Percentiles rank a stretch among this genome's conserved stretches.
Conservation (phyloP, 1,140 invertebrate genomes). For the Drosophila setifemur region DNA sequence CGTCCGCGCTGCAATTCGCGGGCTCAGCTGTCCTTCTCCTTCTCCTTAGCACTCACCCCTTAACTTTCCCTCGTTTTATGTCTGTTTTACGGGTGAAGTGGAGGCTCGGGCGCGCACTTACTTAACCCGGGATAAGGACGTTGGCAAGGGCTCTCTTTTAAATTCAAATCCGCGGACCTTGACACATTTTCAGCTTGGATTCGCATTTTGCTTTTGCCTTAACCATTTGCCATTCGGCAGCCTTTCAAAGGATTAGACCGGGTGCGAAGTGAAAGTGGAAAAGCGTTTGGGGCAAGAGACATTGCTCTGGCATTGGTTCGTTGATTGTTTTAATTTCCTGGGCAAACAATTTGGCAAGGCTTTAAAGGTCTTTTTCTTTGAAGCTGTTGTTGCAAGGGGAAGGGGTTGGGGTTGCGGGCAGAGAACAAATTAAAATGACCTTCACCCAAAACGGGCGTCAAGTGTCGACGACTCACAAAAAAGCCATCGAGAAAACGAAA, state of each 20-base stretch:
- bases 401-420: conserved; percentile 2
- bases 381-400: conserved; percentile 13
- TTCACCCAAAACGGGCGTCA: conserved; percentile 57
- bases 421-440: conserved; percentile 64
- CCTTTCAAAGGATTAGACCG: conserved; percentile 39
- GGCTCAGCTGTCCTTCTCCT: conserved; percentile 22
- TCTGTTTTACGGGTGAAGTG: conserved; percentile 51
- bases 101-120: conserved; percentile 27
- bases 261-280: neutral
- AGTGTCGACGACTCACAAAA: conserved; percentile 54
- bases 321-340: conserved; percentile 53
- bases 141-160: conserved; percentile 24
- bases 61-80: conserved; percentile 54
- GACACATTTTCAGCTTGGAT: conserved; percentile 67
- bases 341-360: conserved; percentile 30
- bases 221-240: conserved; percentile 8
- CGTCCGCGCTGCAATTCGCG: conserved; percentile 52
- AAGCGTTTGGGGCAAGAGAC: neutral
- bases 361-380: conserved; percentile 39
- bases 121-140: conserved; percentile 62
- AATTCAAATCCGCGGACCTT: conserved; percentile 71
- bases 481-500: neutral
- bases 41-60: neutral
- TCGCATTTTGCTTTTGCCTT: conserved; percentile 34
- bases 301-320: conserved; percentile 29